Base-by-base conservation (phyloP, 2,797 vertebrate genomes). In the Lepus townsendii region DNA sequence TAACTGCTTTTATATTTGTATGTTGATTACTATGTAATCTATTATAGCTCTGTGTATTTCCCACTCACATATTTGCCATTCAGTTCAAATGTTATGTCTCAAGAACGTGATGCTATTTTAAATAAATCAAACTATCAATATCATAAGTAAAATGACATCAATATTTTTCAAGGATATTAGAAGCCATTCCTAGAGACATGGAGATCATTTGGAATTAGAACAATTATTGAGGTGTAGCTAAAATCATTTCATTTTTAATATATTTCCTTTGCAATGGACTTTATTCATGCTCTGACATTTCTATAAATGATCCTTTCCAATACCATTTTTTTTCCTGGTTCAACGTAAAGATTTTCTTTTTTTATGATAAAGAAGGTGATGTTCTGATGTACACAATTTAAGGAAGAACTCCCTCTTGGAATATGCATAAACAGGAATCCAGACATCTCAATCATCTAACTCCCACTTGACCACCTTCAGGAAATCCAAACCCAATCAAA, bases 1-100 rank as follows among this genome's bases (percentile, higher is more conserved):
- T 35, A 96, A 73, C 52, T 86, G 24, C 42, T 92, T 88, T 96
- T 78, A 95, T 90, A 95, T 82, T 92, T 88, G 77, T 84, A 77
- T 69, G 7, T 69, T 79, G 20, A 94, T 83, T 63, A 91, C 73
- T 54, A 42, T 95, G 30, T 63, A 54, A 87, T 76, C 83, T 50
- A 9, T 63, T 85, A 78, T 62, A 77, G 75, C 82, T 83, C 65
- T 62, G n/a, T 42, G n/a, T 76, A 82, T 87, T 93, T 91, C 82
- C 35, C 85, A 78, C 7, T 47, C 32, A 30, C 50, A 65, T 20
- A 32, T n/a, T 71, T 65, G 30, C 5, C 38, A 73, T 69, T 78
- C 32, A 63, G 26, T 26, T 93, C 68, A 93, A 85, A 65, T 62
- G 75, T 71, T 80, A 3, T 26, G 92, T 63, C 38, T 91, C 24